These are phyloP conservation scores for Belgica antarctica DNA, from an alignment of 2,888 invertebrate genomes.

Conservation along the genomic window DNA sequence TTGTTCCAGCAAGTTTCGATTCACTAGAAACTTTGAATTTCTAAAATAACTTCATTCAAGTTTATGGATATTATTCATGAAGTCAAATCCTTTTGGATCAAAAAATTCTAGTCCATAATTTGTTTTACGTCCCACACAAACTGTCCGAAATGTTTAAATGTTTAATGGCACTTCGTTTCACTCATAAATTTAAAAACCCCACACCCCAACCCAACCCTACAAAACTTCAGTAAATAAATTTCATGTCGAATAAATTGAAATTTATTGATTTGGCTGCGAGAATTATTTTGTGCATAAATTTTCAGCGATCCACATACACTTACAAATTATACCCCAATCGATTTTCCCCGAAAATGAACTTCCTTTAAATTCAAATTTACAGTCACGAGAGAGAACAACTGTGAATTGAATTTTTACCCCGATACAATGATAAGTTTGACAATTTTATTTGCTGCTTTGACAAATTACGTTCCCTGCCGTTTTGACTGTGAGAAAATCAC, in stretches of 20 bases:
- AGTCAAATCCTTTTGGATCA: too few species aligned
- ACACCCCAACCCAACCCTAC: too few species aligned
- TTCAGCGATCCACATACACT: neutral
- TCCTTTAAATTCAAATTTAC: neutral
- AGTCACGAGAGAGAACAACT: neutral
- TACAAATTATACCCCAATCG: neutral
- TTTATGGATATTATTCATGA: too few species aligned
- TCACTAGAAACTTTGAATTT: too few species aligned
- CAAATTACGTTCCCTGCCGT: neutral
- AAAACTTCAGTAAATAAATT: neutral
- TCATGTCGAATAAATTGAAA: neutral
- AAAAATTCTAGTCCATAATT: too few species aligned
- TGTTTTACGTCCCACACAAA: too few species aligned
- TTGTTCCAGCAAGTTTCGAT: too few species aligned
- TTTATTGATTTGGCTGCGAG: constrained; percentile 1
- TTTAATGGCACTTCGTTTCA: too few species aligned
- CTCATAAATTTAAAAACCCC: neutral
- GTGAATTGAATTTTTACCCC: neutral
- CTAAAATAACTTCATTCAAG: too few species aligned
- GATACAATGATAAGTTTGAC: constrained; percentile 7
- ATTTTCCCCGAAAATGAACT: neutral
- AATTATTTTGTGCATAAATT: neutral
- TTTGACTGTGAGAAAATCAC: neutral
- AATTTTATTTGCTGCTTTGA: constrained; percentile 2
- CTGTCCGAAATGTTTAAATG: too few species aligned